Percentiles rank a stretch among this genome's conserved stretches.
phyloP scores from a whole-genome alignment of 2,113 vertebrate genomes.

The Notiomystis cincta region DNA sequence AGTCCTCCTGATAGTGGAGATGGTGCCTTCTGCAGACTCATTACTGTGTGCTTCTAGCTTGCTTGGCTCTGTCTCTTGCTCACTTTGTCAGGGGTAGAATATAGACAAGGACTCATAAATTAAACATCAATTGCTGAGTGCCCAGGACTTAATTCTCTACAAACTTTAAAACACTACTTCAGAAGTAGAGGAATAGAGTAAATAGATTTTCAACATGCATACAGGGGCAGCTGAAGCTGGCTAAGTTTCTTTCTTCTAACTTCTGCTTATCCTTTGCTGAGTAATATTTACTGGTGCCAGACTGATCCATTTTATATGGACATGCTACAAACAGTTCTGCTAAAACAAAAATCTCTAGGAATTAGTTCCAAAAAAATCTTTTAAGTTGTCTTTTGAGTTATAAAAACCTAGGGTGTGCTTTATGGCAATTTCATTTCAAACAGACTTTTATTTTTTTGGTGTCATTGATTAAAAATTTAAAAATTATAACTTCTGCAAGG shows the following conservation, averaged over 20 bases:
- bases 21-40: neutral
- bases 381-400: slow-evolving; percentile 35
- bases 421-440: slow-evolving; percentile 41
- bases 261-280: neutral
- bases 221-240: neutral
- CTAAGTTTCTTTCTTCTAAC: neutral
- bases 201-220: neutral
- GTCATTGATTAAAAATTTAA: slow-evolving; percentile 13
- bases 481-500: slow-evolving; percentile 19
- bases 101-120: neutral
- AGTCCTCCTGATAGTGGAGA: neutral
- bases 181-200: neutral
- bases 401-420: neutral
- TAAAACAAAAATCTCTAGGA: neutral
- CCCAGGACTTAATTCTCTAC: slow-evolving; percentile 7
- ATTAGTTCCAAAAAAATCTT: neutral
- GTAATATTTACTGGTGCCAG: neutral
- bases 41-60: neutral
- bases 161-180: slow-evolving; percentile 22
- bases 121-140: slow-evolving; percentile 22
- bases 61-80: neutral
- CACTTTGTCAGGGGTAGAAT: neutral
- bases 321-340: neutral
- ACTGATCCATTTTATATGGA: neutral
- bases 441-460: neutral